phyloP scores from a whole-genome alignment of 2,113 vertebrate species.

The Chitala chitala region DNA sequence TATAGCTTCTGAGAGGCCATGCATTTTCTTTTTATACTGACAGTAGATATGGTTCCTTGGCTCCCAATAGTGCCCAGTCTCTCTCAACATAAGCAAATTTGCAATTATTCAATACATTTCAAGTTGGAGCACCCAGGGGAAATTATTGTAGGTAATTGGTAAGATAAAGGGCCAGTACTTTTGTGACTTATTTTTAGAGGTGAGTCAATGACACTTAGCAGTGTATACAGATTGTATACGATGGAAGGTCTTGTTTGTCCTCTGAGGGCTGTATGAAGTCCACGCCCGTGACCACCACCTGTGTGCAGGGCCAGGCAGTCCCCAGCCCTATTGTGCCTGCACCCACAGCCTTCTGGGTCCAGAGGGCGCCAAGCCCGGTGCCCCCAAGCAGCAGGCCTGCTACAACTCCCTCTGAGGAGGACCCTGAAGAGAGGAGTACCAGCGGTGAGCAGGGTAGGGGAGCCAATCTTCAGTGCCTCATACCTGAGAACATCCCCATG shows the following conservation, averaged over 20 bases:
- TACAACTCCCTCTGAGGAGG: slow-evolving; percentile 65
- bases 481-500: not conserved
- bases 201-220: too few relatives aligned
- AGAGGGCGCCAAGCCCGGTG: slow-evolving; percentile 47
- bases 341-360: slow-evolving; percentile 62
- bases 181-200: not conserved
- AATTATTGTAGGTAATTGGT: not conserved
- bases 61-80: too few relatives aligned
- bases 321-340: slow-evolving; percentile 51
- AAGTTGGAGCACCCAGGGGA: not conserved
- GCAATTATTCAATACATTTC: not conserved
- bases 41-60: too few relatives aligned
- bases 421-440: slow-evolving; percentile 57
- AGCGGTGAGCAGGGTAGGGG: slow-evolving; percentile 55
- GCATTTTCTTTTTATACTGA: too few relatives aligned
- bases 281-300: not conserved
- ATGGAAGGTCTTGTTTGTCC: not conserved
- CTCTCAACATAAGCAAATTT: not conserved
- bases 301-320: slow-evolving; percentile 55
- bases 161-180: not conserved
- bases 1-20: too few relatives aligned
- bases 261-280: not conserved
- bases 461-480: not conserved
- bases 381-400: slow-evolving; percentile 54
- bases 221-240: not conserved